Conservation (phyloP, 1,140 invertebrate genomes). For the Drosophila watanabei region DNA sequence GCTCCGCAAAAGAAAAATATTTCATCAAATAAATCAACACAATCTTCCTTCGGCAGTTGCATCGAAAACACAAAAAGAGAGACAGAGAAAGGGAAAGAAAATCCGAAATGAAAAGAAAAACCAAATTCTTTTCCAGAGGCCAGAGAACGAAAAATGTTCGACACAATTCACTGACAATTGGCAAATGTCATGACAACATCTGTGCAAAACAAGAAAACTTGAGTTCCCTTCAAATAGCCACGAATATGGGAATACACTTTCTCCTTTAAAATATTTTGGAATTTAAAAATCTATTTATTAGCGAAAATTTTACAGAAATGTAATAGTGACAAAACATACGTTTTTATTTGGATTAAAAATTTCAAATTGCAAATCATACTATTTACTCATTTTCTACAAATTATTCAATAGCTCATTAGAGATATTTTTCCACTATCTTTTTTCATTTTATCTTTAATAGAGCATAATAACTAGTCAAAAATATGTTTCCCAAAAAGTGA, state of each 20-base stretch:
- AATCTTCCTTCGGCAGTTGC: constrained; percentile 59
- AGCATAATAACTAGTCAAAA: not conserved
- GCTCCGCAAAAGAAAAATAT: constrained; percentile 26
- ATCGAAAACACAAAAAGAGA: constrained; percentile 20
- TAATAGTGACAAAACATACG: too few relatives aligned
- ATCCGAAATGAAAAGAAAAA: constrained; percentile 30
- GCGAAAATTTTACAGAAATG: too few relatives aligned
- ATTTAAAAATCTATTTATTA: not conserved
- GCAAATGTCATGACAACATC: constrained; percentile 58
- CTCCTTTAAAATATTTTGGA: not conserved
- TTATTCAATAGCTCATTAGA: too few relatives aligned
- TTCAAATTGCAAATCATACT: too few relatives aligned
- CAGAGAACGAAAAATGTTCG: constrained; percentile 25
- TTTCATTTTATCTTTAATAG: too few relatives aligned
- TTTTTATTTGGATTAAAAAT: too few relatives aligned
- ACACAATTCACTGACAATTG: constrained; percentile 60
- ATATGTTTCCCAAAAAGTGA: not conserved
- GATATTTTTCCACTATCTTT: too few relatives aligned
- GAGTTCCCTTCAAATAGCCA: not conserved
- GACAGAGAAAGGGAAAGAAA: not conserved
- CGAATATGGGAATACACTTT: not conserved
- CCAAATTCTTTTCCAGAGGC: constrained; percentile 34
- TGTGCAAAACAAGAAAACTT: constrained; percentile 32
- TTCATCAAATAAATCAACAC: constrained; percentile 65
- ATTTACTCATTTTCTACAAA: too few relatives aligned